Base-by-base conservation (phyloP, 2,113 vertebrate species). In the Oophaga pumilio region DNA sequence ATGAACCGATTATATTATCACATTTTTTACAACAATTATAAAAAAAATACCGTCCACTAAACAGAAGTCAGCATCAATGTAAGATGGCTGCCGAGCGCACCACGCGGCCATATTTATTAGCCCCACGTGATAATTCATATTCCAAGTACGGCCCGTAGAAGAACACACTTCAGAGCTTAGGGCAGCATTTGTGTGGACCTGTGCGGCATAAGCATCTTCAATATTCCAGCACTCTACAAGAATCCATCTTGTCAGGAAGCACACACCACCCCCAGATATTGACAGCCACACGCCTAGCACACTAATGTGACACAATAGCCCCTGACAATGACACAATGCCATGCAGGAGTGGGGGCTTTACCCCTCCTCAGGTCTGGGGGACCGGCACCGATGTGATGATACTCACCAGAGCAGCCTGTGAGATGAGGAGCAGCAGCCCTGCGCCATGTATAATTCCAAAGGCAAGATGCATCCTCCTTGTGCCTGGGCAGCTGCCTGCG, bases 401-500 rank as follows among this genome's bases (percentile, higher is more conserved):
- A 88, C 87, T 88, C 60, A 88, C 87, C 87, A 88, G 59, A 33
- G 87, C 80, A 82, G 86, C 69, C 33, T 87, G 86, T 6, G 80
- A 52, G 80, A 84, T 76, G 81, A 84, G 71, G 20, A 85, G 74
- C 76, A 88, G 87, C 71, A 88, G 81, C 87, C 80, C 87, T 77
- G 87, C 87, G 26, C 87, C 86, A 53, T 88, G 80, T 4, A 88
- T 83, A 66, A 88, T 76, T 52, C 86, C 87, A 88, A 88, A 84
- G 81, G 87, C 87, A 33, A 84, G 26, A 76, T 88, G 69, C 87
- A 88, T 88, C 80, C 86, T 88, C 53, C 56, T 74, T 28, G 26
- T 66, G 49, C 68, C 79, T 60, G 24, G 9, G 28, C 18, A 74
- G 82, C 17, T 84, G 24, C 49, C 60, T 68, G 18, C 20, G 49